These are phyloP conservation scores for Mya arenaria DNA, from an alignment of 1,140 invertebrate genomes.

Conservation along the genomic window DNA sequence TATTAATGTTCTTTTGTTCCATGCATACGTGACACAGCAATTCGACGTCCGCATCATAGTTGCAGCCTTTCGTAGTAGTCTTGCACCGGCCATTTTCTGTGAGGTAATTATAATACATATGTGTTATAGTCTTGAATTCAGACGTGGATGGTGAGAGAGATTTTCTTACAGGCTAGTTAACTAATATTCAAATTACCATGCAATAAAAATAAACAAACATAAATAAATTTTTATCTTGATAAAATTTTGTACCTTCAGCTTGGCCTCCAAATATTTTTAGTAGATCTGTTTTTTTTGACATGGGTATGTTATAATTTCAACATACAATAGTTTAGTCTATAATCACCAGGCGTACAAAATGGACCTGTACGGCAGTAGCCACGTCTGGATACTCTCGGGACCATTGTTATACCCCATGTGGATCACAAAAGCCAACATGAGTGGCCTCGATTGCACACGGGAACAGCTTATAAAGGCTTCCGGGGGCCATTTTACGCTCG, in stretches of 20 bases:
- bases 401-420: conserved; percentile 3
- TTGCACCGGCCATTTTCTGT: conserved; percentile 7
- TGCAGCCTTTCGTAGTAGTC: background rate
- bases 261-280: no score
- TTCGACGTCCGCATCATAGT: conserved; percentile 7
- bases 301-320: no score
- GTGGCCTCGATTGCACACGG: background rate
- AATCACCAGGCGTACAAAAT: conserved; percentile 22
- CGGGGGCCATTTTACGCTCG: background rate
- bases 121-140: no score
- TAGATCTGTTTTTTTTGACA: no score
- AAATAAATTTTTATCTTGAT: no score
- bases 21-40: conserved; percentile 9
- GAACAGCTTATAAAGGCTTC: background rate
- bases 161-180: no score
- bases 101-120: no score
- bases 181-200: no score
- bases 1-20: background rate
- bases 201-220: no score
- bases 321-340: no score
- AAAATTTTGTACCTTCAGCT: no score
- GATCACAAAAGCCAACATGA: background rate
- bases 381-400: conserved; percentile 33
- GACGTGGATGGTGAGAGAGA: no score
- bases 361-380: conserved; percentile 18